Conservation (phyloP, 1,140 invertebrate genomes). For the Ridgeia piscesae region DNA sequence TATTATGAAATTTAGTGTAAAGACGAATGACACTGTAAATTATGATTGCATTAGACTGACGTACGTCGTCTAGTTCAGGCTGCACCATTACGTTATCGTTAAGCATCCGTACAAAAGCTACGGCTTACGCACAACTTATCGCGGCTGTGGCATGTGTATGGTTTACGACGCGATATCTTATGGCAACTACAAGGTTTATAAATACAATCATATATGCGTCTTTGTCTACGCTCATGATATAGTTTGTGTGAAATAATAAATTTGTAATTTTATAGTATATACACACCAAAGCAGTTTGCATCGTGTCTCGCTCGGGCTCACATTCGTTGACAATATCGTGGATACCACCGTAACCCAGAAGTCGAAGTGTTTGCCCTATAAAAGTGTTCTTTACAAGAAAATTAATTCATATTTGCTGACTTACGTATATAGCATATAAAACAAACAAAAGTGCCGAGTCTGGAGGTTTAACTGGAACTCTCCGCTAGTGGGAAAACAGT, state of each 20-base stretch:
- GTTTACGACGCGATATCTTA: not conserved
- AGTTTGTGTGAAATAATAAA: not conserved
- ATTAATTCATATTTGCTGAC: too few species aligned
- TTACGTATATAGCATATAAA: too few species aligned
- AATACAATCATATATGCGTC: not conserved
- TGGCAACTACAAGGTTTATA: not conserved
- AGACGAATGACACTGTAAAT: not conserved
- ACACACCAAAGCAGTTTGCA: not conserved
- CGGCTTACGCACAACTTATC: not conserved
- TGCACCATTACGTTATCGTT: not conserved
- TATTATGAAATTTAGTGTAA: not conserved
- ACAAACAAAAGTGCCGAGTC: too few species aligned
- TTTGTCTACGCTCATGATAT: not conserved
- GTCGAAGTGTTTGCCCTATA: too few species aligned
- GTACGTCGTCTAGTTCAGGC: not conserved
- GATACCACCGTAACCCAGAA: too few species aligned
- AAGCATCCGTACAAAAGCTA: not conserved
- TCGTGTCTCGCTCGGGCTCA: not conserved
- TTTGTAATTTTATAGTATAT: conserved; percentile 1
- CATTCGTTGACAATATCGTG: too few species aligned
- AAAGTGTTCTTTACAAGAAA: too few species aligned
- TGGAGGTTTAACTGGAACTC: too few species aligned
- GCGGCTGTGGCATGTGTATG: not conserved
- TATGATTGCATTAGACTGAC: not conserved
- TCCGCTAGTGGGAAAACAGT: too few species aligned